Evolutionary conservation across 2,113 vertebrate species (phyloP).

Genomic region (Steatornis caripensis): DNA sequence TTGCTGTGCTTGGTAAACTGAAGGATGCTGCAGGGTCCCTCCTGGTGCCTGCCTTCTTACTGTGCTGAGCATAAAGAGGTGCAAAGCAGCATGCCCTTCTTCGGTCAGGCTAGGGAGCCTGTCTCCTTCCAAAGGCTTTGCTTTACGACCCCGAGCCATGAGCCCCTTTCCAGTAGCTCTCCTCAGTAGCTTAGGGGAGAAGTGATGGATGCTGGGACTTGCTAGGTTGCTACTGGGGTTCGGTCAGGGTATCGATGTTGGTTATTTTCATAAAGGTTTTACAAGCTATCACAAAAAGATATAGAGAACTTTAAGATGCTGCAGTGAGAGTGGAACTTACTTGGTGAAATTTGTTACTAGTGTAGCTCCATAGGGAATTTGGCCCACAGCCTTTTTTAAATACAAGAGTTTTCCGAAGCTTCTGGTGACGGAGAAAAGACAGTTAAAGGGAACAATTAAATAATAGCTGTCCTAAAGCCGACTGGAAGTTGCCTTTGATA

Average conservation of each 20-base stretch:
- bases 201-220: neutral
- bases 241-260: neutral
- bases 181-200: neutral
- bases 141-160: rapidly evolving
- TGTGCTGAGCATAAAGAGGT: neutral
- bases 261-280: neutral
- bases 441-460: conserved; percentile 21
- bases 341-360: neutral
- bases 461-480: conserved; percentile 19
- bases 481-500: conserved; percentile 36
- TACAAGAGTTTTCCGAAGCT: neutral
- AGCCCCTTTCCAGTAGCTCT: neutral
- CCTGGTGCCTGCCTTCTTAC: neutral
- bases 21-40: neutral
- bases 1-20: neutral
- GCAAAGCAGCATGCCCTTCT: neutral
- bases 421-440: neutral
- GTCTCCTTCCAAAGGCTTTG: neutral
- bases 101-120: neutral
- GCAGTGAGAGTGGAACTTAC: neutral
- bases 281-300: neutral
- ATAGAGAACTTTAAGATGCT: neutral
- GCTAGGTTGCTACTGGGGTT: neutral
- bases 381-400: neutral
- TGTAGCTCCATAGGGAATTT: neutral